A percentile compares a stretch with the other conserved stretches of the same genome.
Conservation (phyloP, 2,888 invertebrate species). For the Idaea aversata region DNA sequence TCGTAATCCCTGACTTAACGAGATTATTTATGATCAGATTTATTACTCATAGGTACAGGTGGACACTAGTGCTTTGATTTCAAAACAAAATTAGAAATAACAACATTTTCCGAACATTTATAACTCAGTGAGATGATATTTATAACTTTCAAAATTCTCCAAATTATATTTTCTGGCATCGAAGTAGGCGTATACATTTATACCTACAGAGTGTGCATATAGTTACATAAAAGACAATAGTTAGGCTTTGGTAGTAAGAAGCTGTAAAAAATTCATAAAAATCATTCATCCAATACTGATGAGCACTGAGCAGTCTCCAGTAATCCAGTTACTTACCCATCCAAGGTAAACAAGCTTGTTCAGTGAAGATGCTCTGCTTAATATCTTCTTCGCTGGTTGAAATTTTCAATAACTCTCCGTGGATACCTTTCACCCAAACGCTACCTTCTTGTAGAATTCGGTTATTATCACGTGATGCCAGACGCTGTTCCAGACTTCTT, state of each 20-base stretch:
- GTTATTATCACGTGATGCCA: slow-evolving; percentile 17
- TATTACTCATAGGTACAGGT: background rate
- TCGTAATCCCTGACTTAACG: background rate
- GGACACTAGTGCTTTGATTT: background rate
- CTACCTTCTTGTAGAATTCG: slow-evolving; percentile 32
- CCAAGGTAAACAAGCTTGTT: slow-evolving; percentile 56
- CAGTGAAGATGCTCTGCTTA: slow-evolving; percentile 38
- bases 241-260: too few relatives aligned
- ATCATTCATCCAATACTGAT: background rate
- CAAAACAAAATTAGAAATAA: background rate
- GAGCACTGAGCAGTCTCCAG: background rate
- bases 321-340: slow-evolving; percentile 51
- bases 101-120: too few relatives aligned
- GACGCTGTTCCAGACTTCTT: slow-evolving; percentile 27
- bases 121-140: too few relatives aligned
- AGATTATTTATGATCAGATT: background rate
- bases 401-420: slow-evolving; percentile 31
- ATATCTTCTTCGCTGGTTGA: slow-evolving; percentile 28
- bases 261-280: too few relatives aligned
- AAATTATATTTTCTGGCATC: too few relatives aligned
- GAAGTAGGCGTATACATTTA: too few relatives aligned
- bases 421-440: slow-evolving; percentile 37
- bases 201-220: too few relatives aligned
- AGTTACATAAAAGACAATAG: too few relatives aligned
- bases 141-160: too few relatives aligned